A percentile compares a stretch with the other conserved stretches of the same genome.
Evolutionary conservation across 2,113 vertebrate species (phyloP).

Genomic region (Tichodroma muraria): DNA sequence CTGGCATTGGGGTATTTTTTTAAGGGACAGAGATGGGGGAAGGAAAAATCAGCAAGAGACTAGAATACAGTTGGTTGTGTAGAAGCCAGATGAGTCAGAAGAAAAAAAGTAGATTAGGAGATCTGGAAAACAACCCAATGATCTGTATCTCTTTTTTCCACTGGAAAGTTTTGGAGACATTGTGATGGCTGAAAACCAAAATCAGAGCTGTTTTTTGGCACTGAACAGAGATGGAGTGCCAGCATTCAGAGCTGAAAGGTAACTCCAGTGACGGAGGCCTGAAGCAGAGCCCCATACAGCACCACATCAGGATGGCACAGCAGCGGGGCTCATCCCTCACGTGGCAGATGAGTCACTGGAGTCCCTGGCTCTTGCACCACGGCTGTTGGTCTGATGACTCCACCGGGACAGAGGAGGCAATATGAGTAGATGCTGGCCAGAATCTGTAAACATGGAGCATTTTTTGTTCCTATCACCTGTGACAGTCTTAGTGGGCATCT

Average conservation of each 20-base stretch:
- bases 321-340: neutral
- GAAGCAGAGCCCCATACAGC: neutral
- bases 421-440: neutral
- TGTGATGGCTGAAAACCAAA: neutral
- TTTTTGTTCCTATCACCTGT: neutral
- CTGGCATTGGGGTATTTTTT: neutral
- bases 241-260: neutral
- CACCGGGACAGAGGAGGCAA: neutral
- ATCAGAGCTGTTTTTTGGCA: neutral
- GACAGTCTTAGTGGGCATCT: neutral
- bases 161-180: neutral
- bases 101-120: neutral
- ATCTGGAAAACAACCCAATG: neutral
- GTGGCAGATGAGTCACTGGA: neutral
- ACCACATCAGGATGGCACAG: fast-evolving
- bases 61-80: neutral
- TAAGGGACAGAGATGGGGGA: neutral
- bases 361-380: fast-evolving
- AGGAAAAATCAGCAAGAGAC: neutral
- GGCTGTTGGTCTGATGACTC: neutral
- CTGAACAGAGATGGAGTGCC: neutral
- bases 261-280: neutral
- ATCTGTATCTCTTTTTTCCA: neutral
- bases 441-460: neutral
- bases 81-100: neutral